phyloP scores from a whole-genome alignment of 2,797 vertebrate species.

The Periparus ater region DNA sequence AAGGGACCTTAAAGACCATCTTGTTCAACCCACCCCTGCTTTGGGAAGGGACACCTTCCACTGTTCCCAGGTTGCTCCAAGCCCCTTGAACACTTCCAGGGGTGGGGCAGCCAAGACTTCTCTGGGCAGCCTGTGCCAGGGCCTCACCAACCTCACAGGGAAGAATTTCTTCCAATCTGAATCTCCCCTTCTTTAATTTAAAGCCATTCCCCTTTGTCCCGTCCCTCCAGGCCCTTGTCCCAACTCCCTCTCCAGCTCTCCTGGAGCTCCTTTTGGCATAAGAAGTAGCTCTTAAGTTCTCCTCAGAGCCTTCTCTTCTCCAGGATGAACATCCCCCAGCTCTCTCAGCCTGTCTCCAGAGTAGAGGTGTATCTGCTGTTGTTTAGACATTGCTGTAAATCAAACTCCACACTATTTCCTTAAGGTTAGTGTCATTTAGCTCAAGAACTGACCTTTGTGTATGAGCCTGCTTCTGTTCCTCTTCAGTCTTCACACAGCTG shows the following conservation, averaged over 20 bases:
- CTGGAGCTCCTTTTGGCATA: neutral
- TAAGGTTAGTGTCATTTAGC: neutral
- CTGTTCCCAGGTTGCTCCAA: neutral
- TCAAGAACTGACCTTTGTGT: neutral
- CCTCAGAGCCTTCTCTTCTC: neutral
- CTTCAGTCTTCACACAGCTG: neutral
- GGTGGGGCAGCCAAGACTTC: neutral
- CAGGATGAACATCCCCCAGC: neutral
- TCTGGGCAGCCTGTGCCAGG: neutral
- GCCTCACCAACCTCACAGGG: rapidly evolving
- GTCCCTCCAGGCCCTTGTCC: neutral
- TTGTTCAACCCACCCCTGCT: neutral
- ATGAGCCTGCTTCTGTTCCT: neutral
- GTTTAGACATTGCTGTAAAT: neutral
- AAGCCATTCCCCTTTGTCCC: neutral
- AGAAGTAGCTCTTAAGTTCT: neutral
- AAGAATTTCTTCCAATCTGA: neutral
- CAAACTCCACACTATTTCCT: neutral
- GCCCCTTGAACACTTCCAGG: neutral
- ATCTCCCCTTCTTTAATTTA: neutral
- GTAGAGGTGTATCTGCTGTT: neutral
- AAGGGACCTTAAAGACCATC: neutral
- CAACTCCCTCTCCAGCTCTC: neutral
- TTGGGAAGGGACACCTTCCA: neutral
- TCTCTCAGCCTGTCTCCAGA: neutral